phyloP scores from a whole-genome alignment of 1,140 invertebrate species.

The Trachelipus rathkii region DNA sequence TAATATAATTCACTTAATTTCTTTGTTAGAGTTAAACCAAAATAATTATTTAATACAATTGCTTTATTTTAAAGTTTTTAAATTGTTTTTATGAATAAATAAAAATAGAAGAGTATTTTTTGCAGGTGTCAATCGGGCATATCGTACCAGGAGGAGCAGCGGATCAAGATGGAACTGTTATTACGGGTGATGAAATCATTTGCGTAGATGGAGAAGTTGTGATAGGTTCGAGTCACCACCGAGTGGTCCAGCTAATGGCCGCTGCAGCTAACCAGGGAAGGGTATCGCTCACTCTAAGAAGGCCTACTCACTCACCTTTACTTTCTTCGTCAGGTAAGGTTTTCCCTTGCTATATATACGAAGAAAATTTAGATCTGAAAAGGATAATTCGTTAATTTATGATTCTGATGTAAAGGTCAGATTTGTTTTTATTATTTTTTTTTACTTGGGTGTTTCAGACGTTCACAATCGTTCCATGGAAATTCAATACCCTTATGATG shows the following conservation, averaged over 20 bases:
- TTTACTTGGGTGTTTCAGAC: conserved; percentile 35
- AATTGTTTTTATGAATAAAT: too few species aligned
- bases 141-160: conserved; percentile 90
- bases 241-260: conserved; percentile 85
- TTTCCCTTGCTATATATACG: background rate
- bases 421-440: too few species aligned
- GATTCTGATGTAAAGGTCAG: too few species aligned
- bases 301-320: conserved; percentile 53
- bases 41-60: too few species aligned
- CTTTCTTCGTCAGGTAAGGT: conserved; percentile 20
- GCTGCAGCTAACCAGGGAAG: conserved; percentile 71
- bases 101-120: background rate
- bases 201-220: conserved; percentile 78
- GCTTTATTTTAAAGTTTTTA: too few species aligned
- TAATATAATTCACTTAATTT: too few species aligned
- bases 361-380: too few species aligned
- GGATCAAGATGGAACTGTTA: conserved; percentile 76
- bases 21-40: too few species aligned
- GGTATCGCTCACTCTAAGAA: conserved; percentile 67
- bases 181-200: conserved; percentile 83
- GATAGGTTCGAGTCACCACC: conserved; percentile 78
- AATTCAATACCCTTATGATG: conserved; percentile 64
- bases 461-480: conserved; percentile 45
- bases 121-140: conserved; percentile 81
- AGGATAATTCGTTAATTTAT: too few species aligned